Evolutionary conservation across 2,888 invertebrate species (phyloP).

Genomic region (Lasioglossum oenotherae): DNA sequence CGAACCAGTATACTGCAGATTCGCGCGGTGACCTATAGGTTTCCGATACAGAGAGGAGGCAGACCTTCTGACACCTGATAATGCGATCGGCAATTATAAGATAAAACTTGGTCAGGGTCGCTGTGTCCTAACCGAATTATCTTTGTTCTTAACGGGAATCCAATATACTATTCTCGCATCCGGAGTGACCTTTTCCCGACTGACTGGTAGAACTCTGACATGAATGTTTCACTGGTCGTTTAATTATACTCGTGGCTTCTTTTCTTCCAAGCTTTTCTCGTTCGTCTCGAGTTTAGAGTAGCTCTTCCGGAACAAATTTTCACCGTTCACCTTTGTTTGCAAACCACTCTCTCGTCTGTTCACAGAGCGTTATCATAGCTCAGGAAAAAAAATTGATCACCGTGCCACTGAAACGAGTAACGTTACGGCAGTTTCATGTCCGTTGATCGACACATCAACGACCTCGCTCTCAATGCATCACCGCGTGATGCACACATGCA

Average conservation of each 20-base stretch:
- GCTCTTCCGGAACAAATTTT: neutral
- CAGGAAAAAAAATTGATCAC: constrained; percentile 3
- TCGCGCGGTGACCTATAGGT: constrained; percentile 30
- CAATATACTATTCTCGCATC: constrained; percentile 28
- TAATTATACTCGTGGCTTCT: neutral
- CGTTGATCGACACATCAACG: constrained; percentile 50
- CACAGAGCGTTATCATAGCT: neutral
- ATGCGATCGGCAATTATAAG: constrained; percentile 56
- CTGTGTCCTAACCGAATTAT: constrained; percentile 57
- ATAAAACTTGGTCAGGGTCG: constrained; percentile 55
- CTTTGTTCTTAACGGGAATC: constrained; percentile 39
- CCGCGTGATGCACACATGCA: constrained; percentile 50
- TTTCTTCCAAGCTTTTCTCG: neutral
- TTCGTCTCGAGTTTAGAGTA: neutral
- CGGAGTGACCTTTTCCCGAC: constrained; percentile 15
- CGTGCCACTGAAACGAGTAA: constrained; percentile 19
- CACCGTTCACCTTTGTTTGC: neutral
- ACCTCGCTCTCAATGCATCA: constrained; percentile 60
- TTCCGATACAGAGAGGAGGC: constrained; percentile 17
- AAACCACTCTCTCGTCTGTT: neutral
- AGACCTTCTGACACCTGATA: constrained; percentile 43
- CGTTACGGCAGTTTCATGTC: constrained; percentile 44
- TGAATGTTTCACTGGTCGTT: neutral
- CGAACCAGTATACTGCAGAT: constrained; percentile 21
- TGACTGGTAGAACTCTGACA: neutral